Evolutionary conservation across 2,113 vertebrate genomes (phyloP).

Genomic region (Stomatorhinus ivindoensis): DNA sequence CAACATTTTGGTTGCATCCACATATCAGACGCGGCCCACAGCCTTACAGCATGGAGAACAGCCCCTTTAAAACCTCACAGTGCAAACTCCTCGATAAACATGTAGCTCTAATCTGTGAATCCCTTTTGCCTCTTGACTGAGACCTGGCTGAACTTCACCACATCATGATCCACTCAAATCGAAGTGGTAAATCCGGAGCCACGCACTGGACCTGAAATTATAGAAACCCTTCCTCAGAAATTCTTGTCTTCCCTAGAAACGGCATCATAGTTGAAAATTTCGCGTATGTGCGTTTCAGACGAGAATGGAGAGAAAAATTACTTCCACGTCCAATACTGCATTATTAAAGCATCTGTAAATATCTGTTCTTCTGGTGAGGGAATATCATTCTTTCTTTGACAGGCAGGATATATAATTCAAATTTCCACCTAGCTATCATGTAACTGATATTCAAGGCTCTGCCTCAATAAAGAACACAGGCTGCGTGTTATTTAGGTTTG

Average conservation of each 20-base stretch:
- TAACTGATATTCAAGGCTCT: not conserved
- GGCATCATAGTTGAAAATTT: not conserved
- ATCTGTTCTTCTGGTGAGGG: not conserved
- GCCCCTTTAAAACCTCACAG: not conserved
- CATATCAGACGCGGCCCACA: not conserved
- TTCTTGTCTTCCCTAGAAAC: not conserved
- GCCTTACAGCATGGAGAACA: not conserved
- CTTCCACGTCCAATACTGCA: not conserved
- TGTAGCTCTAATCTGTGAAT: not conserved
- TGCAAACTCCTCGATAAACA: not conserved
- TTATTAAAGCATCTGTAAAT: slow-evolving; percentile 9
- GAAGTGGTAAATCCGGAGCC: not conserved
- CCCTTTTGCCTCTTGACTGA: not conserved
- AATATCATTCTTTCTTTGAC: not conserved
- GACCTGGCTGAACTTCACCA: not conserved
- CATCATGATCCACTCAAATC: not conserved
- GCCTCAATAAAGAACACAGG: not conserved
- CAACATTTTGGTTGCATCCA: not conserved
- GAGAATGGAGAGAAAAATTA: not conserved
- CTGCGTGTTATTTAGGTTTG: not conserved
- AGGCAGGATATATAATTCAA: not conserved
- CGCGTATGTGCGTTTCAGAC: not conserved
- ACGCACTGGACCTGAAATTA: not conserved
- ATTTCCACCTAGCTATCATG: not conserved
- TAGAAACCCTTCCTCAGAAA: not conserved